phyloP scores from a whole-genome alignment of 2,113 vertebrate species.

The Antigone vipio region DNA sequence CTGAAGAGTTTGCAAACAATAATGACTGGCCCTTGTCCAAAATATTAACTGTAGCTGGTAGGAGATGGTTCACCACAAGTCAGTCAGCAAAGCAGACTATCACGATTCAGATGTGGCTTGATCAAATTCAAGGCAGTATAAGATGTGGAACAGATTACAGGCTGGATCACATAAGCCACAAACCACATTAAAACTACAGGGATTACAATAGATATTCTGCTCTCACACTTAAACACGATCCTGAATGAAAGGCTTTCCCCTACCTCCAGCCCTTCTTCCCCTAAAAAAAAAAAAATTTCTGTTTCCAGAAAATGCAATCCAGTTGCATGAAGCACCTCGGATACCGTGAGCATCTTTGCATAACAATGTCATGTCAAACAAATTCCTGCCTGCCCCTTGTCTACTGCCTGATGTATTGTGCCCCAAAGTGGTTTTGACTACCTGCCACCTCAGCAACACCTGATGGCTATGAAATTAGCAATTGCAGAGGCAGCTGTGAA shows the following conservation, averaged over 20 bases:
- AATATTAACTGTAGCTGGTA: constrained; percentile 4
- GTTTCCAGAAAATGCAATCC: constrained; percentile 28
- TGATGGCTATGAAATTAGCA: constrained; percentile 41
- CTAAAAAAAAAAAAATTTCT: constrained; percentile 6
- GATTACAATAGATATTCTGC: constrained; percentile 48
- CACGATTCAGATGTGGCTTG: constrained; percentile 7
- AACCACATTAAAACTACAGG: constrained; percentile 2
- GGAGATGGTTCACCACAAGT: neutral
- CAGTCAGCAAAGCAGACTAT: neutral
- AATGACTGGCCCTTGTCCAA: constrained; percentile 20
- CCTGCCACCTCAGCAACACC: constrained; percentile 38
- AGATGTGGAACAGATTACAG: constrained; percentile 41
- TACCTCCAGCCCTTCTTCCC: neutral
- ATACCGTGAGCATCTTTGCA: neutral
- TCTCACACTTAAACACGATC: constrained; percentile 5
- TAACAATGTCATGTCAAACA: constrained; percentile 49
- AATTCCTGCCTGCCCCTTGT: constrained; percentile 33
- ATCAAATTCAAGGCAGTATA: constrained; percentile 16
- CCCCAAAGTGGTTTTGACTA: constrained; percentile 51
- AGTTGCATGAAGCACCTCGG: neutral
- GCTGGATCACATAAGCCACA: constrained; percentile 15
- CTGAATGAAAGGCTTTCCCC: constrained; percentile 38
- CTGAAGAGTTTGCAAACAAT: neutral
- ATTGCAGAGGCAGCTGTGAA: constrained; percentile 57
- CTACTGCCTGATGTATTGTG: constrained; percentile 50